These are phyloP conservation scores for Gambusia holbrooki DNA, from an alignment of 2,113 vertebrate species.

Conservation along the genomic window DNA sequence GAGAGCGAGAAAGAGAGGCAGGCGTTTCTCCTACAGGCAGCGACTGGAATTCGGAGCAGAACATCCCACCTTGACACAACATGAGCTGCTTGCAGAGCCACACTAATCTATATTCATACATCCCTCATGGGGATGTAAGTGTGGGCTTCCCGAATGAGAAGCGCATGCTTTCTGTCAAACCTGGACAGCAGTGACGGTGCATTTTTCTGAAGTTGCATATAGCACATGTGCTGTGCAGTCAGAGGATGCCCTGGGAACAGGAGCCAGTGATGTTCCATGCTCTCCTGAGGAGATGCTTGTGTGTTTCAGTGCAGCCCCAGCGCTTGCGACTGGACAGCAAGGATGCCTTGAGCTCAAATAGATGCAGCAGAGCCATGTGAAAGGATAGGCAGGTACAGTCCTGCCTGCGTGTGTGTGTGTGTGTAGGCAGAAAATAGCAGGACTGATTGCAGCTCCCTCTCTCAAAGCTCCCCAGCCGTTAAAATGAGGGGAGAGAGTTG, in stretches of 20 bases:
- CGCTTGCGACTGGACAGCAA: conserved; percentile 1
- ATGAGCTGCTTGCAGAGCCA: conserved; percentile 26
- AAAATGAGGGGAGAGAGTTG: conserved; percentile 9
- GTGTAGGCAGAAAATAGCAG: conserved; percentile 49
- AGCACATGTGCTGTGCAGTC: conserved; percentile 27
- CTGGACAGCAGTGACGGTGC: conserved; percentile 66
- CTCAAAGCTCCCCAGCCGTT: conserved; percentile 37
- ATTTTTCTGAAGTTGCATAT: conserved; percentile 63
- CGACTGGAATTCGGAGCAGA: conserved; percentile 45
- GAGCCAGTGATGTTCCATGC: background rate
- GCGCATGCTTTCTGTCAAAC: conserved; percentile 41
- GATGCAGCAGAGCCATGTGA: conserved; percentile 47
- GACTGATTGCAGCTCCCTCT: conserved; percentile 64
- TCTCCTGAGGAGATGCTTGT: background rate
- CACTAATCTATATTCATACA: conserved; percentile 33
- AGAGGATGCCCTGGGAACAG: background rate
- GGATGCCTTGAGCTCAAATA: conserved; percentile 18
- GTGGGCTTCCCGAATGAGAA: conserved; percentile 28
- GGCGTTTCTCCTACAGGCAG: conserved; percentile 60
- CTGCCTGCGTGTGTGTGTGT: conserved; percentile 12
- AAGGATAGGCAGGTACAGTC: conserved; percentile 52
- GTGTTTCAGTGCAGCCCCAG: background rate
- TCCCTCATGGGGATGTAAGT: conserved; percentile 1
- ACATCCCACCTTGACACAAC: conserved; percentile 60
- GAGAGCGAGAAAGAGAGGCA: conserved; percentile 26